These are phyloP conservation scores for Lerista edwardsae DNA, from an alignment of 2,797 vertebrate genomes.

Conservation along the genomic window DNA sequence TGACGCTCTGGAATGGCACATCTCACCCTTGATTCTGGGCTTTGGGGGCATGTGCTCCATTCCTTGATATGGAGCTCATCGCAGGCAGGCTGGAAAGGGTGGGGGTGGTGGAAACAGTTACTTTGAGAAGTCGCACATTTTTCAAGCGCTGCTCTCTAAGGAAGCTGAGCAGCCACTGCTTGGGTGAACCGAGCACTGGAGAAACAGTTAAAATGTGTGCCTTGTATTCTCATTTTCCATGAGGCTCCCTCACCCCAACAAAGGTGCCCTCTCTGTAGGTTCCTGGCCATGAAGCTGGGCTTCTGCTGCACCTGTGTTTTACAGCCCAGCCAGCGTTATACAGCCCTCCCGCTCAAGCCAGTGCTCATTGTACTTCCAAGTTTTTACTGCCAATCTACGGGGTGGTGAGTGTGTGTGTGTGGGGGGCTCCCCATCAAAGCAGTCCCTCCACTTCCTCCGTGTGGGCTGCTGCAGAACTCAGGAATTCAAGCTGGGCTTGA, in stretches of 20 bases:
- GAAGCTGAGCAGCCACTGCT: slow-evolving; percentile 7
- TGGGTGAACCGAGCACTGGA: neutral
- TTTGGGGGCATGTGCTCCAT: neutral
- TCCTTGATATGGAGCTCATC: neutral
- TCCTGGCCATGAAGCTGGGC: neutral
- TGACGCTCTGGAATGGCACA: neutral
- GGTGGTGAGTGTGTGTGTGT: slow-evolving; percentile 3
- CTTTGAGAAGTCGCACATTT: neutral
- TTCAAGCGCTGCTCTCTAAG: neutral
- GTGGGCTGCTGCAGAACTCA: slow-evolving; percentile 17
- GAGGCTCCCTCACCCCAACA: neutral
- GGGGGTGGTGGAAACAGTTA: neutral
- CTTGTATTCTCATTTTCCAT: slow-evolving; percentile 5
- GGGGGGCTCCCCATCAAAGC: slow-evolving; percentile 19
- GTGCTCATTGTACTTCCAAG: neutral
- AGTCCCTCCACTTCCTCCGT: slow-evolving; percentile 20
- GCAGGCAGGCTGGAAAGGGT: neutral
- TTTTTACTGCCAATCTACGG: slow-evolving; percentile 30
- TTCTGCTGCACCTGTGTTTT: neutral
- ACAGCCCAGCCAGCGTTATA: neutral
- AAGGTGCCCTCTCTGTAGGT: slow-evolving; percentile 1
- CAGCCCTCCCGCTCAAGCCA: neutral
- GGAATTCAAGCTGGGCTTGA: neutral
- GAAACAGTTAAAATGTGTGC: slow-evolving; percentile 15
- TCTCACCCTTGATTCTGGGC: neutral